These are phyloP conservation scores for Drosophila pegasa DNA, from an alignment of 2,888 invertebrate genomes.

Conservation along the genomic window DNA sequence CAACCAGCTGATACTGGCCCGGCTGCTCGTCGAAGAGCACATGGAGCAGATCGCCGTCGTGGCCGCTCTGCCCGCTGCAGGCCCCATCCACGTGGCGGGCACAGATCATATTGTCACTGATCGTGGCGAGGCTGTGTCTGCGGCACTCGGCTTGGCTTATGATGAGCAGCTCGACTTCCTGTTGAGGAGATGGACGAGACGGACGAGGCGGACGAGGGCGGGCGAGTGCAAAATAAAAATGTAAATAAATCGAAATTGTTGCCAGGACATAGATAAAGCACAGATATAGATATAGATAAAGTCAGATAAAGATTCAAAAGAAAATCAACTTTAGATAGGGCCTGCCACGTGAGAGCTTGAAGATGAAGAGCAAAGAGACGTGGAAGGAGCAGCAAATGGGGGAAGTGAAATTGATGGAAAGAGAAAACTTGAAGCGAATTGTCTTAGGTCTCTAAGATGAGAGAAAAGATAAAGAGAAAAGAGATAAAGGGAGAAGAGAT, in stretches of 20 bases:
- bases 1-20: slow-evolving; percentile 63
- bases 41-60: slow-evolving; percentile 64
- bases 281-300: slow-evolving; percentile 84
- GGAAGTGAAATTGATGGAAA: slow-evolving; percentile 30
- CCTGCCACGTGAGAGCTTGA: slow-evolving; percentile 9
- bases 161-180: slow-evolving; percentile 80
- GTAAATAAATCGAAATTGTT: not conserved
- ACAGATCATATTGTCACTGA: slow-evolving; percentile 79
- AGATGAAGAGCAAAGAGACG: slow-evolving; percentile 73
- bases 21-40: slow-evolving; percentile 39
- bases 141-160: slow-evolving; percentile 57
- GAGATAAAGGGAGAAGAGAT: not conserved
- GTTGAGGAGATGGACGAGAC: not conserved
- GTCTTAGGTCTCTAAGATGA: slow-evolving; percentile 6
- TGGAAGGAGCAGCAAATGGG: slow-evolving; percentile 37
- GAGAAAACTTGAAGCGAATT: slow-evolving; percentile 6
- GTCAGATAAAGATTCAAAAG: slow-evolving; percentile 73
- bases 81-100: slow-evolving; percentile 65
- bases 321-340: slow-evolving; percentile 20
- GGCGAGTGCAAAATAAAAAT: not conserved
- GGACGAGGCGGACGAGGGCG: not conserved
- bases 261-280: not conserved
- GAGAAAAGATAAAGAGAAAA: not conserved
- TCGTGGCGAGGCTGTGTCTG: slow-evolving; percentile 57
- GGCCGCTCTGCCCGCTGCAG: slow-evolving; percentile 64